Base-by-base conservation (phyloP, 2,113 vertebrate genomes). In the Probosciger aterrimus region DNA sequence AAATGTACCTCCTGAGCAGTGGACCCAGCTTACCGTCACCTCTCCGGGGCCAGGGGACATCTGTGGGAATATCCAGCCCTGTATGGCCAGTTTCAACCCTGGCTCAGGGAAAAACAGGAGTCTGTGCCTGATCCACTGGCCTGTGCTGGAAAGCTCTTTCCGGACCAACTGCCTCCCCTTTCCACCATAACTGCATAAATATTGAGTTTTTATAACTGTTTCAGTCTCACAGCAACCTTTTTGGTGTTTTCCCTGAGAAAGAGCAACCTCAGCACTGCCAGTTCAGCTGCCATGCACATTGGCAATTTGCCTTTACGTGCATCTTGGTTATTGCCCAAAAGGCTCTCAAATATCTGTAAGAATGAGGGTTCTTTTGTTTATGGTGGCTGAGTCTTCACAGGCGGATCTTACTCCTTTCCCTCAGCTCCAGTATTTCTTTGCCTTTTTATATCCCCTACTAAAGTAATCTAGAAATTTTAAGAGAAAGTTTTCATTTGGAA, bases 241-340 rank as follows among this genome's bases (percentile, higher is more conserved):
- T 44, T 43, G 30, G 10, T 9, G 18, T 68, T 59, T 71, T 84
- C 50, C 27, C 50, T 22, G 23, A 52, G 55, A 70, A 84, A 75
- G n/a, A 19, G 22, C 65, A 93, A 18, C 39, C 37, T 67, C 41
- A 37, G 39, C 10, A 53, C 20, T 81, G 24, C 20, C 49, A 74
- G 9, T 31, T 63, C 39, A 57, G 35, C 27, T 78, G 13, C 69
- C 2, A 0, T 8, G 43, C 11, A 33, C 0, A 0, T 8, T 53
- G 80, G 50, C 39, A 43, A 37, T 47, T 88, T 78, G 73, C 52
- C 46, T 73, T 79, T 59, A 75, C 1, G 17, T 81, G 10, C 57
- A 41, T 71, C 91, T 88, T 63, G 35, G 35, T 59, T 78, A 70
- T 44, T 80, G 33, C 37, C 49, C 73, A 33, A 78, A 73, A 68